Evolutionary conservation across 2,888 invertebrate genomes (phyloP), one percentile per base, ranked within the genome.

Genomic region (Phortica okadai): DNA sequence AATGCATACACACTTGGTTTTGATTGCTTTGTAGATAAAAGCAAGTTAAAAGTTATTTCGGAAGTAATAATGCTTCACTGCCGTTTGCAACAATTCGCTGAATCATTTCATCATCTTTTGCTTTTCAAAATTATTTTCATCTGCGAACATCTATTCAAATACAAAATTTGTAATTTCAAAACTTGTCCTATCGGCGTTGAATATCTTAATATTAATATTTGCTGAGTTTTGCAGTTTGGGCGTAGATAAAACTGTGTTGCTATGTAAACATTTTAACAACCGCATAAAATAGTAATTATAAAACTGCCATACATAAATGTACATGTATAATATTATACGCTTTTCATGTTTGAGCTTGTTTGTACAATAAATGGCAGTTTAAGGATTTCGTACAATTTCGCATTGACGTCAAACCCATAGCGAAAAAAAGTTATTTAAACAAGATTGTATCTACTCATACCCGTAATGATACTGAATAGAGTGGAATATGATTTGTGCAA

Each of bases 221-320:
- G 64, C 64, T 66, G 64, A 66, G 64, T 66, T 66, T 25, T 41
- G 64, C 64, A 66, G 25, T 25, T 66, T 66, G 25, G 0, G 14
- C 21, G 25, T 64, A 8, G 14, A 6, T 64, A n/a, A 33, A 21
- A 11, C 33, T 11, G 33, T 66, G 25, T 66, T 66, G 42, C 33
- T 66, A 66, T 33, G 64, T 66, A 66, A 66, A 66, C 33, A 66
- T 66, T 25, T 11, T 21, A 41, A 33, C 33, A 41, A 66, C 64
- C 64, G 64, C 64, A 33, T 25, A 66, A 66, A 66, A 66, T 66
- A 41, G 25, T 66, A 66, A 66, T 66, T 66, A 66, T 66, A 66
- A 66, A 66, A 66, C 64, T 41, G 11, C 10, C 64, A 59, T 25
- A 59, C 59, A 59, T 21, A 59, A 14, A 42, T 41, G 33, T 0